phyloP scores from a whole-genome alignment of 2,113 vertebrate genomes.

The Pomatostomus ruficeps region DNA sequence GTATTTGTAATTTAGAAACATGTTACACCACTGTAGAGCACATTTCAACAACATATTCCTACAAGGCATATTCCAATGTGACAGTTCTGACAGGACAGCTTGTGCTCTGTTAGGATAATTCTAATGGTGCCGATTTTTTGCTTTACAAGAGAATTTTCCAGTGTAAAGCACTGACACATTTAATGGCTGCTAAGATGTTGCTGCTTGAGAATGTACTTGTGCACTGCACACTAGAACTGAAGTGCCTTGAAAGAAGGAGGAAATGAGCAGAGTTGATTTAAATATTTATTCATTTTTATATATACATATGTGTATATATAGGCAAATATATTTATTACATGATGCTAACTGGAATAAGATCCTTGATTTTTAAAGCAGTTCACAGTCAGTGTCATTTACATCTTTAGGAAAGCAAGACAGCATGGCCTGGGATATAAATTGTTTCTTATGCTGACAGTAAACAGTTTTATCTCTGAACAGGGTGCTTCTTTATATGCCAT shows the following conservation, averaged over 20 bases:
- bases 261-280: neutral
- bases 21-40: neutral
- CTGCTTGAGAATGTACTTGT: neutral
- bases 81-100: neutral
- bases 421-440: neutral
- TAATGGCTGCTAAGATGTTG: neutral
- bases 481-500: neutral
- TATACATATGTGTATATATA: neutral
- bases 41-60: neutral
- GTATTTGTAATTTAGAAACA: neutral
- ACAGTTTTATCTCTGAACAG: neutral
- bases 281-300: constrained; percentile 12
- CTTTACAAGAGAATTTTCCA: neutral
- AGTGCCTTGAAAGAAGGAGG: neutral
- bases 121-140: neutral
- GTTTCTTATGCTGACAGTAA: neutral
- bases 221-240: neutral
- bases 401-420: neutral
- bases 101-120: neutral
- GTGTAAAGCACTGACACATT: neutral
- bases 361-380: neutral
- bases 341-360: neutral
- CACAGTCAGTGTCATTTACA: neutral
- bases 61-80: neutral
- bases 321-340: neutral